These are phyloP conservation scores for Mixornis gularis DNA, from an alignment of 2,113 vertebrate genomes.

Conservation along the genomic window DNA sequence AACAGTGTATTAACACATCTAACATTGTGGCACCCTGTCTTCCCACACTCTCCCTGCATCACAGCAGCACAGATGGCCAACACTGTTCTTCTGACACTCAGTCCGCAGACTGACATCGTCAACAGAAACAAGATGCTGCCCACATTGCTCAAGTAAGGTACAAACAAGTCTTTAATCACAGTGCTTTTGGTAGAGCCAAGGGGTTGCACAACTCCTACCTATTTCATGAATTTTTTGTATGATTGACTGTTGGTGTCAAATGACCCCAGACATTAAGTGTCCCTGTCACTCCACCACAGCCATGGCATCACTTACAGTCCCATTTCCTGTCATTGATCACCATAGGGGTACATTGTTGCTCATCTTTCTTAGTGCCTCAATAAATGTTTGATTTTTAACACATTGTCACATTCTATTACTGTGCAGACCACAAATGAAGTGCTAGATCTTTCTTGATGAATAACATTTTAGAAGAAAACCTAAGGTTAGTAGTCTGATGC, in stretches of 20 bases:
- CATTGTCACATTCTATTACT: not conserved
- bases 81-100: not conserved
- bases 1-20: not conserved
- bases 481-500: not conserved
- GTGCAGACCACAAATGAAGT: not conserved
- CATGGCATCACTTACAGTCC: not conserved
- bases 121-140: not conserved
- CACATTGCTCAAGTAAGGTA: not conserved
- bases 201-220: not conserved
- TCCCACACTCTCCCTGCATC: not conserved
- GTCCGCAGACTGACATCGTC: fast-evolving
- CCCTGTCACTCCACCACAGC: not conserved
- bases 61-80: not conserved
- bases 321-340: not conserved
- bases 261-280: not conserved
- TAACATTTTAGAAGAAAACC: not conserved
- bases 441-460: not conserved
- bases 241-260: not conserved
- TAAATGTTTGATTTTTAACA: not conserved
- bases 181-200: not conserved
- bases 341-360: fast-evolving
- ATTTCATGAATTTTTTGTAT: not conserved
- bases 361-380: not conserved
- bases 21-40: not conserved
- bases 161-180: not conserved